These are phyloP conservation scores for Blastobasis lacticolella DNA, from an alignment of 2,888 invertebrate genomes.

Conservation along the genomic window DNA sequence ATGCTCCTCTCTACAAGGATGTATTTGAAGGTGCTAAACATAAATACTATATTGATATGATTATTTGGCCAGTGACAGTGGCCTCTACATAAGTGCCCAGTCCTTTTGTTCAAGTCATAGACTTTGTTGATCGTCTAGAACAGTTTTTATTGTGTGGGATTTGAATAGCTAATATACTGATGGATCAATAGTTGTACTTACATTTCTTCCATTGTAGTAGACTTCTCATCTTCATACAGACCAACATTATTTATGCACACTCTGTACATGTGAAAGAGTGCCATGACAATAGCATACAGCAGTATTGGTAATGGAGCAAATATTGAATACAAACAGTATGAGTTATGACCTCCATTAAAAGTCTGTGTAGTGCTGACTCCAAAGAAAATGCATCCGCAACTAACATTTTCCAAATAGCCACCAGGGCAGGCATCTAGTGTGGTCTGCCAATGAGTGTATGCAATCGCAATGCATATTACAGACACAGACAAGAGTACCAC, in stretches of 20 bases:
- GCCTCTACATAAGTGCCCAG: no score
- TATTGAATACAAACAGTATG: slow-evolving; percentile 79
- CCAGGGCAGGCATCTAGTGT: slow-evolving; percentile 78
- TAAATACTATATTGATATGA: no score
- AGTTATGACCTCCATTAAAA: slow-evolving; percentile 79
- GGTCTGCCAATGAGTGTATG: slow-evolving; percentile 80
- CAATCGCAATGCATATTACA: slow-evolving; percentile 72
- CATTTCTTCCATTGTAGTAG: slow-evolving; percentile 66
- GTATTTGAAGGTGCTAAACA: no score
- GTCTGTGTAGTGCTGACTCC: slow-evolving; percentile 75
- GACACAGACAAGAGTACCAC: slow-evolving; percentile 41
- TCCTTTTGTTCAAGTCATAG: no score
- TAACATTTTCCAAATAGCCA: slow-evolving; percentile 71
- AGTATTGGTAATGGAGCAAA: slow-evolving; percentile 78
- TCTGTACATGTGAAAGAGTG: slow-evolving; percentile 80
- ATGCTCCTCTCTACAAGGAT: no score
- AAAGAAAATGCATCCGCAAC: slow-evolving; percentile 81
- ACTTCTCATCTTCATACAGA: slow-evolving; percentile 64
- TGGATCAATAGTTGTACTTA: slow-evolving; percentile 26
- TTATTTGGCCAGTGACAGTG: no score
- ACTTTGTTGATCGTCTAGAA: no score
- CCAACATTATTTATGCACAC: slow-evolving; percentile 76
- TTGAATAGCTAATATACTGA: no score
- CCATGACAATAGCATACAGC: slow-evolving; percentile 76
- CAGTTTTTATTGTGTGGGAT: no score